Base-by-base conservation (phyloP, 2,797 vertebrate genomes). In the Poeciliopsis paucimaculata region DNA sequence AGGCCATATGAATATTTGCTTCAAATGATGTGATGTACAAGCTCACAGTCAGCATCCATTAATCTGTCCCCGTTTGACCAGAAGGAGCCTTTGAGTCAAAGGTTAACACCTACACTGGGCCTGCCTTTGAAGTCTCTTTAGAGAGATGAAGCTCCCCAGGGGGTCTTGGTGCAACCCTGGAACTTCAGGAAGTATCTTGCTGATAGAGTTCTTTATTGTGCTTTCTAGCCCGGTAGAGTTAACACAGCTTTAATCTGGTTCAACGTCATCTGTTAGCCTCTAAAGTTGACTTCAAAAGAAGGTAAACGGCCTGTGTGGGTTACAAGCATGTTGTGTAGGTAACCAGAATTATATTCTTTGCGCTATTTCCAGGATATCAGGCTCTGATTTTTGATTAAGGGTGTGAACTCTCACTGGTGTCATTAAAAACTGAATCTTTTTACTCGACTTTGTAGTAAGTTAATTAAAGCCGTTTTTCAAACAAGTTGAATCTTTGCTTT, bases 71-170 rank as follows among this genome's bases (percentile, higher is more conserved):
- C 80, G 79, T 86, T 87, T 86, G 88, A 77, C 77, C 73, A 87
- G 85, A 84, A 72, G 79, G 84, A 90, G 84, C 83, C 74, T 85
- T 82, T 49, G 88, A 94, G 94, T 94, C 93, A 95, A 95, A 96
- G 95, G 95, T 95, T 86, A 95, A 88, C 87, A 82, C 88, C 92
- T 87, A 91, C 91, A 88, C 88, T 45, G n/a, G 77, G 80, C 80
- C 84, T 77, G 73, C 83, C 94, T 96, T 95, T 96, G 95, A 96
- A 95, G 93, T 93, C 82, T 87, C 87, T 93, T 93, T 90, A 88
- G 91, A 94, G 92, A 78, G 91, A 72, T 26, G 84, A 82, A 41
- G 85, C 92, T 81, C 91, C 13, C 45, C 90, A 81, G 77, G 92
- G 82, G 89, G 87, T 57, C 77, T 78, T 81, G 84, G 76, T 77